Base-by-base conservation (phyloP, 2,797 vertebrate species). In the Melanogrammus aeglefinus region DNA sequence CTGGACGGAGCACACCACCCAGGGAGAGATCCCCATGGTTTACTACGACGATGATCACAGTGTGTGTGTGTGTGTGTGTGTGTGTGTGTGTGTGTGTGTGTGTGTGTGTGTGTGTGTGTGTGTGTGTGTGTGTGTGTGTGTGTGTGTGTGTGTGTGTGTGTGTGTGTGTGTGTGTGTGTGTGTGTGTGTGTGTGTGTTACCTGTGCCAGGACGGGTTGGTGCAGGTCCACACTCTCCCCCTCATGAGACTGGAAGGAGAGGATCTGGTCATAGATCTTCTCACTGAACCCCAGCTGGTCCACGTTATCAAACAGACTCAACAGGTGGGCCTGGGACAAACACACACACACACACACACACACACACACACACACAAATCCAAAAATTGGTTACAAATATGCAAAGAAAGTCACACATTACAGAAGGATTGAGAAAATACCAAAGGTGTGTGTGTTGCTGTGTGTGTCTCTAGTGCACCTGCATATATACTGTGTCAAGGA, bases 301-400 rank as follows among this genome's bases (percentile, higher is more conserved):
- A 96, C 90, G 33, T 96, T 96, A 91, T 96, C 96, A 79, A 96
- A 96, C 80, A 96, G 92, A 89, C 93, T 96, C 83, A 96, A 88
- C 47, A 96, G 92, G 79, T 96, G 95, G 77, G 88, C 89, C 95
- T 96, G 77, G 86, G 16, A 69, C 1, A 31, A 12, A 74, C 9
- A 70, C 6, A 38, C 1, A 76, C 12, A 73, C 27, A 18, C 13
- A 63, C 72, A 35, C 31, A 73, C 33, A 38, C 31, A 33, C 1
- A 76, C 12, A 73, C 27, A 18, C 13, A 63, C 72, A 35, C 31
- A 73, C 33, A 38, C 31, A 33, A 33, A 33, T 33, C 31, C 31
- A 3, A 33, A 33, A 33, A 33, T 33, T 3, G 31, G 31, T 33
- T 39, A 39, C 38, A 39, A 10, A 39, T 38, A 38, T 38, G 8